A percentile compares a stretch with the other conserved stretches of the same genome.
These are phyloP conservation scores for Amphilophus citrinellus DNA, from an alignment of 2,113 vertebrate genomes.

Conservation along the genomic window DNA sequence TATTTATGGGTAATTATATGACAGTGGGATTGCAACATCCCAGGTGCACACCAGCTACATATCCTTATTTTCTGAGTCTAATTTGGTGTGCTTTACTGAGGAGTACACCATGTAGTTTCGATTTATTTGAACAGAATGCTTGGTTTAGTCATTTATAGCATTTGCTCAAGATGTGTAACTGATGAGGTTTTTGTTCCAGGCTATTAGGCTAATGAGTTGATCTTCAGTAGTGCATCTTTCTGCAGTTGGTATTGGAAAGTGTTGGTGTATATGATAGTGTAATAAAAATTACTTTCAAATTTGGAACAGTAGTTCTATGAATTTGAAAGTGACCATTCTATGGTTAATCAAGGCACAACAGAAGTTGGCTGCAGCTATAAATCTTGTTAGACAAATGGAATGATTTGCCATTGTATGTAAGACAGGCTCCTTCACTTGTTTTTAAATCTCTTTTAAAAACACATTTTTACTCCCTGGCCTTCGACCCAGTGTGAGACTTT, in stretches of 20 bases:
- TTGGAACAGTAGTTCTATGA: not conserved
- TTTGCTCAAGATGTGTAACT: conserved; percentile 46
- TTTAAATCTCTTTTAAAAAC: too few relatives aligned
- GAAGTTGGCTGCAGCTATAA: not conserved
- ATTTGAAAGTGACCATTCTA: not conserved
- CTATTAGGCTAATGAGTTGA: conserved; percentile 48
- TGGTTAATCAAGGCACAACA: not conserved
- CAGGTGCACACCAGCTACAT: not conserved
- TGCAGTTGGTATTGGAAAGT: conserved; percentile 12
- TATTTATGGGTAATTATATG: not conserved
- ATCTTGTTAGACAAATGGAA: not conserved
- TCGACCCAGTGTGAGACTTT: too few relatives aligned
- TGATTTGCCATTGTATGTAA: too few relatives aligned
- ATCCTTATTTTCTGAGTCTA: not conserved
- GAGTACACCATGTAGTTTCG: not conserved
- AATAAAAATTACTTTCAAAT: conserved; percentile 27
- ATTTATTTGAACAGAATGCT: conserved; percentile 38
- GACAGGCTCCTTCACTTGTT: too few relatives aligned
- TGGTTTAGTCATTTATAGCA: conserved; percentile 40
- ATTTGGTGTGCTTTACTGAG: conserved; percentile 2
- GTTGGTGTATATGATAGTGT: not conserved
- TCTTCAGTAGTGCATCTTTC: conserved; percentile 8
- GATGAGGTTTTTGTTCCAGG: conserved; percentile 47
- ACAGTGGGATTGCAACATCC: not conserved
- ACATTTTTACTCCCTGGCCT: too few relatives aligned